Evolutionary conservation across 2,888 invertebrate genomes (phyloP).

Genomic region (Calliopum simillimum): DNA sequence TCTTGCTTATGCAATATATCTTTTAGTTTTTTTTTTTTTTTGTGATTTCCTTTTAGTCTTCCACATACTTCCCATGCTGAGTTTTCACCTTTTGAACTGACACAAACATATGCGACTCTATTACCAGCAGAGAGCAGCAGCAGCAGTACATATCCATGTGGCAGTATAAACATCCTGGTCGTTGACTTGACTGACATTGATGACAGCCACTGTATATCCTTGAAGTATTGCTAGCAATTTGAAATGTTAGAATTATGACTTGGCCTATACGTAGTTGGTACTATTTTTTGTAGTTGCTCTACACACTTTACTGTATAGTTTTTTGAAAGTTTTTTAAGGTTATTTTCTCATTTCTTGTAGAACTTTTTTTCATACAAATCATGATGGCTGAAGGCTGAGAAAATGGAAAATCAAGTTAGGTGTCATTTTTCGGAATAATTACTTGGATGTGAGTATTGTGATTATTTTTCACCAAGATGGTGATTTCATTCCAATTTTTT

Average conservation of each 20-base stretch:
- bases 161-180: not conserved
- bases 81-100: not conserved
- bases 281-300: not conserved
- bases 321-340: not conserved
- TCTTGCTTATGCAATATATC: not conserved
- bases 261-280: not conserved
- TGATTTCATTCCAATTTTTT: too few species aligned
- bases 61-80: not conserved
- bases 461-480: too few species aligned
- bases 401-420: conserved; percentile 20
- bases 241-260: conserved; percentile 36
- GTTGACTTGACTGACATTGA: conserved; percentile 29
- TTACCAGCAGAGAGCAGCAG: conserved; percentile 7
- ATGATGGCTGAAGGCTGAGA: not conserved
- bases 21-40: not conserved
- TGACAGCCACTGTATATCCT: conserved; percentile 33
- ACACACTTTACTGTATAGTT: not conserved
- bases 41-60: not conserved
- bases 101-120: conserved; percentile 23
- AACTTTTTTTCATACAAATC: conserved; percentile 4
- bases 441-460: not conserved
- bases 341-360: not conserved
- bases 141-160: not conserved
- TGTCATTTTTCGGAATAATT: conserved; percentile 30
- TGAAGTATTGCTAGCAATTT: conserved; percentile 38